Conservation (phyloP, 1,140 invertebrate genomes). For the Rhyzopertha dominica region DNA sequence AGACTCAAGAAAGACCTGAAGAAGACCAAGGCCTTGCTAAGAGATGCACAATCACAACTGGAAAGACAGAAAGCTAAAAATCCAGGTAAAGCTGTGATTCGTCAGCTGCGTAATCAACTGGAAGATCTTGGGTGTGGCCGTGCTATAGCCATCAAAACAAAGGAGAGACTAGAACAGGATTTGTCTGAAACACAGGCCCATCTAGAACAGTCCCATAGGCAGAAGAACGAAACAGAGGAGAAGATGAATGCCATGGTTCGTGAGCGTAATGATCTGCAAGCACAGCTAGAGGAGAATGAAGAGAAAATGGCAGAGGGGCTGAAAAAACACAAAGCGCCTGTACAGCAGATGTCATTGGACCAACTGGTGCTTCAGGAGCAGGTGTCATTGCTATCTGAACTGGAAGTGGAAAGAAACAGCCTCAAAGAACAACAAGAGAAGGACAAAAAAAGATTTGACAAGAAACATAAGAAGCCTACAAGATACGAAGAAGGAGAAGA, state of each 20-base stretch:
- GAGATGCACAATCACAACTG: slow-evolving; percentile 76
- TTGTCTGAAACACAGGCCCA: slow-evolving; percentile 68
- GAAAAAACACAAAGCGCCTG: slow-evolving; percentile 86
- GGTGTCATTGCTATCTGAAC: slow-evolving; percentile 69
- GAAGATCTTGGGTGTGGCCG: slow-evolving; percentile 86
- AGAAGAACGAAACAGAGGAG: slow-evolving; percentile 71
- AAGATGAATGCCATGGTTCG: slow-evolving; percentile 65
- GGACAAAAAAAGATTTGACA: no score
- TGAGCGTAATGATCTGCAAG: slow-evolving; percentile 75
- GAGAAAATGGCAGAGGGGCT: slow-evolving; percentile 83
- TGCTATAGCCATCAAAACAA: slow-evolving; percentile 76
- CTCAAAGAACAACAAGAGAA: slow-evolving; percentile 72
- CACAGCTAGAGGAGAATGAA: slow-evolving; percentile 86
- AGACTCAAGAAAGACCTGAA: slow-evolving; percentile 73
- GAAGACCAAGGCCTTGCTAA: slow-evolving; percentile 74
- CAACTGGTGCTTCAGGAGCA: slow-evolving; percentile 78
- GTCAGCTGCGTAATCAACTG: slow-evolving; percentile 83
- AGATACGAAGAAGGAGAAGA: no score
- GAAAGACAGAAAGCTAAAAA: slow-evolving; percentile 80
- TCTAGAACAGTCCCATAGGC: slow-evolving; percentile 68
- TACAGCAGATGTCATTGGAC: slow-evolving; percentile 79
- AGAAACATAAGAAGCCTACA: no score
- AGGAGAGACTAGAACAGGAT: slow-evolving; percentile 75
- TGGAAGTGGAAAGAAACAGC: slow-evolving; percentile 70
- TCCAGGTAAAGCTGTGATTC: slow-evolving; percentile 73